Evolutionary conservation across 2,888 invertebrate species (phyloP).

Genomic region (Ornithoptera priamus): DNA sequence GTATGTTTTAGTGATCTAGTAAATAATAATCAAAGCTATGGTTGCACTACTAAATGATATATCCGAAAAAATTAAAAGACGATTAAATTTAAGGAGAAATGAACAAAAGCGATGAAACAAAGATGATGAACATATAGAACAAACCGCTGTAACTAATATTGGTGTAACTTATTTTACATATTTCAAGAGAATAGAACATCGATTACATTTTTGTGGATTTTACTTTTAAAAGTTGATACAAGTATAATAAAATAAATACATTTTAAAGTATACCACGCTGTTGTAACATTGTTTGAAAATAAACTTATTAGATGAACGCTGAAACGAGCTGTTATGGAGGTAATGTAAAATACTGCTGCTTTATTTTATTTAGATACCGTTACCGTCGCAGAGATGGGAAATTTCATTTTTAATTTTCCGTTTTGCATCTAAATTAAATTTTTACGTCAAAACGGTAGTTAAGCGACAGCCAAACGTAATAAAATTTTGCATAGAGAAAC

Average conservation of each 20-base stretch:
- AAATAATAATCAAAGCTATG: not conserved
- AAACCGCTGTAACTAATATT: too few relatives aligned
- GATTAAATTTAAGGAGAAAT: not conserved
- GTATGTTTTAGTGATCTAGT: not conserved
- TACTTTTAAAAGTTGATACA: too few relatives aligned
- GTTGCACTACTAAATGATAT: not conserved
- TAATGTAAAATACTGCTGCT: not conserved
- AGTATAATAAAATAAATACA: too few relatives aligned
- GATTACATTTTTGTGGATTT: too few relatives aligned
- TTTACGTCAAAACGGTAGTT: constrained; percentile 44
- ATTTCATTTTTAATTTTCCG: constrained; percentile 50
- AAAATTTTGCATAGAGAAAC: constrained; percentile 52
- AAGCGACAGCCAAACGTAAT: constrained; percentile 43
- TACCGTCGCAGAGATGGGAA: constrained; percentile 10
- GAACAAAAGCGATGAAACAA: not conserved
- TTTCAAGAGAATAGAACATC: too few relatives aligned
- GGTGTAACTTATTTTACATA: too few relatives aligned
- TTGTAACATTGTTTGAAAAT: too few relatives aligned
- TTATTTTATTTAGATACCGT: constrained; percentile 7
- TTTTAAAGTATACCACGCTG: too few relatives aligned
- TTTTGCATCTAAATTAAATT: constrained; percentile 50
- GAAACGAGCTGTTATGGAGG: not conserved
- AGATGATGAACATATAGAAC: too few relatives aligned
- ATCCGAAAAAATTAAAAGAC: not conserved
- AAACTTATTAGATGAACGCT: too few relatives aligned